Evolutionary conservation across 2,797 vertebrate species (phyloP), one percentile per base, ranked within the genome.

Genomic region (Rhinatrema bivittatum): DNA sequence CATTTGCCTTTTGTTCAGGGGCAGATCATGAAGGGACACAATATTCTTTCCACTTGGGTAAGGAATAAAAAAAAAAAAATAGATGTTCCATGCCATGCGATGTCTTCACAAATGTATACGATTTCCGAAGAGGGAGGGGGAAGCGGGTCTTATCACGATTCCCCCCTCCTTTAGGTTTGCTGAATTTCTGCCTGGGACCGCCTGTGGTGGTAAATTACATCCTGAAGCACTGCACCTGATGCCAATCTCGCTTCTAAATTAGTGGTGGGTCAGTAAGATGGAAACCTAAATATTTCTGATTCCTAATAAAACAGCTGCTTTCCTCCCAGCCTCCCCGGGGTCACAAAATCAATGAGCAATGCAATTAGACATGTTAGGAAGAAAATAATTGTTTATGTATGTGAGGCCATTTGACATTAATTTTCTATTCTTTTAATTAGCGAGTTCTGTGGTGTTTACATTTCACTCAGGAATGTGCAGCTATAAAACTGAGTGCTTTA

Each of bases 351-450:
- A 58, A 55, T 65, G 56, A 65, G 62, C 36, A 43, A 65, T 62
- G 73, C 68, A 68, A 48, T 38, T 63, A 42, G 31, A 46, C 39
- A 61, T 43, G 32, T 62, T 68, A 72, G 42, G 46, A 58, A 59
- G 51, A 63, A 70, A 47, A 14, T 39, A 42, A 53, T 74, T 61
- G 72, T 76, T 77, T 78, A 70, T 81, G 78, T 69, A 71, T 57
- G 34, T 48, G 42, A 46, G 65, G 46, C 33, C 32, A 46, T 36
- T 66, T 66, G 45, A 43, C 40, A 26, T 19, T 13, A 10, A 25
- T 16, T 36, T 43, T 13, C 36, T 9, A 25, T 24, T 36, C 19
- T 5, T 12, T 31, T 31, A 17, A n/a, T n/a, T n/a, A n/a, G n/a
- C n/a, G n/a, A n/a, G n/a, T n/a, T n/a, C n/a, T n/a, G n/a, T n/a